These are phyloP conservation scores for Nansenia antarctica DNA, from an alignment of 2,113 vertebrate species.

Conservation along the genomic window DNA sequence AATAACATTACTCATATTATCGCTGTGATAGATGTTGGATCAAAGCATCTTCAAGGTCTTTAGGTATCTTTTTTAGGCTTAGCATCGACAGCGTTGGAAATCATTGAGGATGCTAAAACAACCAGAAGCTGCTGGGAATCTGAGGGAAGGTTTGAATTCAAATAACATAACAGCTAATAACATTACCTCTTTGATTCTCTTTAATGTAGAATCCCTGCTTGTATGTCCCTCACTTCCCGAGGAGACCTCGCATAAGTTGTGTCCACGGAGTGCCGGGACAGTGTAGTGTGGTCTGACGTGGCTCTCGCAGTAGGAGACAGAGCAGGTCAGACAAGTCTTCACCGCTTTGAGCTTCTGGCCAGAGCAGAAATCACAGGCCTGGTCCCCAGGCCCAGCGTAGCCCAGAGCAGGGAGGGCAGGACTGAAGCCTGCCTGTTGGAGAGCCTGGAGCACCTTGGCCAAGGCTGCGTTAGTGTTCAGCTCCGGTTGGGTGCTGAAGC, in stretches of 20 bases:
- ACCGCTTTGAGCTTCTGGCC: background rate
- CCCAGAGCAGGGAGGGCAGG: background rate
- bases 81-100: too few species aligned
- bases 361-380: background rate
- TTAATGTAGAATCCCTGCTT: background rate
- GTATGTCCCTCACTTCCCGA: background rate
- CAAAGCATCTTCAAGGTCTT: too few species aligned
- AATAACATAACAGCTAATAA: background rate
- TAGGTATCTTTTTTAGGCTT: too few species aligned
- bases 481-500: background rate
- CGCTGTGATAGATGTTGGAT: too few species aligned
- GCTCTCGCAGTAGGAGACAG: background rate
- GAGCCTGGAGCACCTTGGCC: background rate
- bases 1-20: too few species aligned
- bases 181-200: background rate
- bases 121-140: too few species aligned
- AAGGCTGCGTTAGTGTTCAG: constrained; percentile 3
- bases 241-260: background rate
- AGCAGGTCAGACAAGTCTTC: background rate
- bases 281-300: constrained; percentile 3
- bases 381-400: background rate
- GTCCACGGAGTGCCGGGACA: constrained; percentile 1
- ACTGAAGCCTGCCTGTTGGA: constrained; percentile 1
- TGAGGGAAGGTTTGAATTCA: too few species aligned
- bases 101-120: too few species aligned